These are phyloP conservation scores for Meandrina meandrites DNA, from an alignment of 92 coral and sea anemone genomes.

Conservation along the genomic window DNA sequence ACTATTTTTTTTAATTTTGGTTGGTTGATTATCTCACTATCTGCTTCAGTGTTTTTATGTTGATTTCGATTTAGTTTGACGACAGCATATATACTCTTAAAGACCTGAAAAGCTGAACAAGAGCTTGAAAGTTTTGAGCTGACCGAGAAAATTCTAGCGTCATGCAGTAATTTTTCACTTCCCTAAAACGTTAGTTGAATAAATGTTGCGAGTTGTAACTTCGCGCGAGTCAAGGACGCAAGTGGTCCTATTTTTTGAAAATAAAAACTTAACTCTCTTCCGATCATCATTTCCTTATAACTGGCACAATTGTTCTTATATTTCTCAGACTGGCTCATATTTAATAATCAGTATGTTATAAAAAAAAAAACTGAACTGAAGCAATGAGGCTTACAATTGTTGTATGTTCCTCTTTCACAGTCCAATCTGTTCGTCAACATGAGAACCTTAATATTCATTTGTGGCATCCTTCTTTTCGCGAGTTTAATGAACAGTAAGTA, in stretches of 20 bases:
- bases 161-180: neutral
- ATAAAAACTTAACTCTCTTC: neutral
- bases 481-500: conserved; percentile 33
- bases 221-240: neutral
- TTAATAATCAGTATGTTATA: neutral
- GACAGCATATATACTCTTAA: neutral
- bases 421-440: conserved; percentile 1
- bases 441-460: conserved; percentile 22
- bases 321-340: neutral
- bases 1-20: neutral
- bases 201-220: neutral
- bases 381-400: too few relatives aligned
- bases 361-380: too few relatives aligned
- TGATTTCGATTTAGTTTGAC: neutral
- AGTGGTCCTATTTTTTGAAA: neutral
- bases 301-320: neutral
- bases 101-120: neutral
- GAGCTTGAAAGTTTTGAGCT: neutral
- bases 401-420: conserved; percentile 12
- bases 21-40: neutral
- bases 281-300: neutral
- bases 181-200: neutral
- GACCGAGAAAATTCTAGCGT: neutral
- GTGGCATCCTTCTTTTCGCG: conserved; percentile 33
- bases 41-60: neutral